These are phyloP conservation scores for Tapirus indicus DNA, from an alignment of 2,797 vertebrate genomes.

Conservation along the genomic window DNA sequence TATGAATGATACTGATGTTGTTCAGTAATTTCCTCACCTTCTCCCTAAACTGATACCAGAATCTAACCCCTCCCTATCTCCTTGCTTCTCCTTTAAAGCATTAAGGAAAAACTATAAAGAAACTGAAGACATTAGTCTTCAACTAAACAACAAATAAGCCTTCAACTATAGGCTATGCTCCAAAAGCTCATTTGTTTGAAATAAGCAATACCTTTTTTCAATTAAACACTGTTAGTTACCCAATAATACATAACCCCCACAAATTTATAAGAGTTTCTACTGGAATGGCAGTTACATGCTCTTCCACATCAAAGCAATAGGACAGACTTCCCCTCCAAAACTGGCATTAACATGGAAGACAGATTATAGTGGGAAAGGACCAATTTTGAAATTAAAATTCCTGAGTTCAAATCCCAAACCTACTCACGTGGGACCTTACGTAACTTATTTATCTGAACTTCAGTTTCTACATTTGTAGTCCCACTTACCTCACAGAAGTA, in stretches of 20 bases:
- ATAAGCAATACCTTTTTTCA: conserved; percentile 23
- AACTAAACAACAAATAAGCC: background rate
- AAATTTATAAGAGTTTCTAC: background rate
- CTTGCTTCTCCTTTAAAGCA: background rate
- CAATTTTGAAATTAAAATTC: conserved; percentile 46
- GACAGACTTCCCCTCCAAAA: background rate
- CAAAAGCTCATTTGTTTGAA: conserved; percentile 7
- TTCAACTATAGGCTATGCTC: background rate
- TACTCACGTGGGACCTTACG: background rate
- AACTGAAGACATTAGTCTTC: conserved; percentile 25
- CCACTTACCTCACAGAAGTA: background rate
- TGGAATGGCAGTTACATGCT: background rate
- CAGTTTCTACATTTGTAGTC: background rate
- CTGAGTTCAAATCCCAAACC: background rate
- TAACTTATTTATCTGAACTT: background rate
- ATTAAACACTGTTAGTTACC: background rate
- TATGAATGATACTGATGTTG: background rate
- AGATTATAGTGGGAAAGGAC: background rate
- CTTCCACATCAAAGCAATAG: background rate
- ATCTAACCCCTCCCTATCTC: background rate
- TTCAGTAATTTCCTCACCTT: background rate
- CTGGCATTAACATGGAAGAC: background rate
- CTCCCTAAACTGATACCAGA: background rate
- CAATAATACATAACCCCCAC: background rate
- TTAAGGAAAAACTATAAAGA: background rate